Base-by-base conservation (phyloP, 2,797 vertebrate genomes). In the Champsocephalus esox region DNA sequence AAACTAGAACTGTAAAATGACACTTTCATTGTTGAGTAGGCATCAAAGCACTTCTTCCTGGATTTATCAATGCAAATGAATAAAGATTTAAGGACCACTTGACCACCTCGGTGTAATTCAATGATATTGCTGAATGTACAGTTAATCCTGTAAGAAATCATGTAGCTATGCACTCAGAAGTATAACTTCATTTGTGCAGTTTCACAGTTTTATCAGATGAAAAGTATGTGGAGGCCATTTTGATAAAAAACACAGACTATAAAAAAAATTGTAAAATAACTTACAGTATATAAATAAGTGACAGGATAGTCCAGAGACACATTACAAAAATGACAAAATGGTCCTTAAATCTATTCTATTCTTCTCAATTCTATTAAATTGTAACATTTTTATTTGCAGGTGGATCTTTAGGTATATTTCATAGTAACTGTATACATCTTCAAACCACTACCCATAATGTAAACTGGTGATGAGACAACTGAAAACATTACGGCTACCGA, bases 401-500 rank as follows among this genome's bases (percentile, higher is more conserved):
- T 56, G 24, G 46, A 71, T 21, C 54, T 70, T 21, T 19, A 63
- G 21, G n/a, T 19, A 49, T 71, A 44, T 77, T 44, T 55, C 69
- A 72, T 10, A n/a, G 66, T 11, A 13, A 83, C 56, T 73, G 67
- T 75, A 11, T 9, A 61, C 48, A 85, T 78, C 62, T 69, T 78
- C 19, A 41, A 41, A 69, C 24, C 38, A 58, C 46, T 46, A 59
- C 49, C 73, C 6, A 63, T 69, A 44, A 60, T 5, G 8, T 72
- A 63, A 80, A 48, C 65, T 3, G 16, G 28, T 62, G 58, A 70
- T 17, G 46, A 69, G 62, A 80, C 17, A 61, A 78, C 21, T 45
- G 48, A 67, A 80, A 74, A 77, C 14, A 45, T 45, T 70, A 80
- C 70, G 90, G 76, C 83, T 79, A 80, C 74, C n/a, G 56, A 60